These are phyloP conservation scores for Telmatherina bonti DNA, from an alignment of 2,797 vertebrate species.

Conservation along the genomic window DNA sequence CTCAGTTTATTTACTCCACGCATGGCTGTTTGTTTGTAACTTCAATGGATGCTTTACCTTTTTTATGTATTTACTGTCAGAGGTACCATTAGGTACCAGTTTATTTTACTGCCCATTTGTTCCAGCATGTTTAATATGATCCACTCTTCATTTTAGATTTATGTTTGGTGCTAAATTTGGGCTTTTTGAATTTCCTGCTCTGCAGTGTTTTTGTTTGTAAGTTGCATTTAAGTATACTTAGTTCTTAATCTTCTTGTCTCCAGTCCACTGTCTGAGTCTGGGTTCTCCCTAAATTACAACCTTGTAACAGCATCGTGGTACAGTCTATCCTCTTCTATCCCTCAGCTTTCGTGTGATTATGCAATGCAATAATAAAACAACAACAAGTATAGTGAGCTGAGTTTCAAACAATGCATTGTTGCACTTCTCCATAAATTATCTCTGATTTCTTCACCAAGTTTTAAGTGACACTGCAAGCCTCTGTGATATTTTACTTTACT, in stretches of 20 bases:
- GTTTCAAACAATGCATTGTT: constrained; percentile 20
- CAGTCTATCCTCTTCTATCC: constrained; percentile 37
- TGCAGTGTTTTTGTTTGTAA: not conserved
- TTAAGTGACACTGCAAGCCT: not conserved
- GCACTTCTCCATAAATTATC: not conserved
- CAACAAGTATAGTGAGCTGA: not conserved
- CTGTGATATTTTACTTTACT: not conserved
- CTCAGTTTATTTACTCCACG: not conserved
- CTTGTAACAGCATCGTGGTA: not conserved
- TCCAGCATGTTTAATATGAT: not conserved
- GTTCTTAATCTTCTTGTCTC: not conserved
- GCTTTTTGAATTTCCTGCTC: not conserved
- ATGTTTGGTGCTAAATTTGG: not conserved
- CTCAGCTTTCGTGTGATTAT: constrained; percentile 39
- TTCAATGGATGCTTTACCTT: not conserved
- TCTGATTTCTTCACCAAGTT: not conserved
- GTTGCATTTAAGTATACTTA: not conserved
- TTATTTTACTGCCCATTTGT: not conserved
- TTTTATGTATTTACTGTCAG: not conserved
- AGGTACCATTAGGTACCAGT: not conserved
- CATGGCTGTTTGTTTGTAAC: not conserved
- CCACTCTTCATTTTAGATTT: not conserved
- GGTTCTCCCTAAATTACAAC: not conserved
- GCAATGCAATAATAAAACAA: constrained; percentile 21
- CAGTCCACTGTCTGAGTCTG: not conserved